Evolutionary conservation across 1,140 invertebrate genomes (phyloP), one percentile per base, ranked within the genome.

Genomic region (Grapholita molesta): DNA sequence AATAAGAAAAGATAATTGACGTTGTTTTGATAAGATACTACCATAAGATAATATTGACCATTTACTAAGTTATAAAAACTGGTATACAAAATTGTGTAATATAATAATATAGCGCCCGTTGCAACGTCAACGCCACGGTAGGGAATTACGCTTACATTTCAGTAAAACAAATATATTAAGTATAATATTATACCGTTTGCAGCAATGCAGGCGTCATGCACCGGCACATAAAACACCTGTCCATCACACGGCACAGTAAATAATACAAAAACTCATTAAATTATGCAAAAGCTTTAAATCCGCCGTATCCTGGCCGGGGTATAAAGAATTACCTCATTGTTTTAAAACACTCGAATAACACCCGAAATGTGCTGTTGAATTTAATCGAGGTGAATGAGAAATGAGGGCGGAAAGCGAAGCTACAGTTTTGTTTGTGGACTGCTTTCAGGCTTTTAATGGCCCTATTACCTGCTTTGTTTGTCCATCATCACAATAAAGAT

Each of bases 281-380:
- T 61, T 32, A 61, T 61, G 55, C 55, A 61, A 57, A 28, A 57
- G 55, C 55, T 15, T 61, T 61, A 61, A 61, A 28, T 61, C 55
- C 55, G 42, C 18, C 24, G 55, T 28, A 30, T 28, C 55, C 55
- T 9, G 25, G n/a, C 55, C 55, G 25, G 25, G 1, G n/a, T 25
- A n/a, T 28, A 32, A 61, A 28, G 25, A 61, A 61, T 61, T 61
- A 61, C 55, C 55, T 61, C 25, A 61, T 61, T 61, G 55, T 61
- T 61, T 61, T 28, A 61, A 61, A 48, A 48, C 42, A 61, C 55
- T 61, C 25, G 25, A 61, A 61, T 21, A 61, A 28, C 55, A 18
- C 24, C 24, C 28, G 25, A 48, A 48, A 48, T 48, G 42, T 48
- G 42, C 42, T 15, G 24, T 28, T 55, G 53, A 55, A 55, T 55